Percentiles rank a stretch among this genome's conserved stretches.
These are phyloP conservation scores for Laupala kohalensis DNA, from an alignment of 1,140 invertebrate genomes.

Conservation along the genomic window DNA sequence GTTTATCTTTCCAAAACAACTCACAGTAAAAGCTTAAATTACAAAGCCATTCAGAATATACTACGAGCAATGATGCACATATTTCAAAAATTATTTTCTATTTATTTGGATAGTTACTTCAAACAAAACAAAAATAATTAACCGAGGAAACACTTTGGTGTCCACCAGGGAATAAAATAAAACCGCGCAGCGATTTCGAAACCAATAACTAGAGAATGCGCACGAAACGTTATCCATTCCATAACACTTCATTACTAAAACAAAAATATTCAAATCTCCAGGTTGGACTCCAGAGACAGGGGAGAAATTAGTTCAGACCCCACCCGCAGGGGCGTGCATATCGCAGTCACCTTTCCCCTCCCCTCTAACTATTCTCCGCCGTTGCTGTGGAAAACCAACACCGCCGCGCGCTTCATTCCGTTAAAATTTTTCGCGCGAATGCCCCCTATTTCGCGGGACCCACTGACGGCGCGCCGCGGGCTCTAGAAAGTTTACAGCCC, in stretches of 20 bases:
- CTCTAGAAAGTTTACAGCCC: neutral
- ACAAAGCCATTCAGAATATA: too few species aligned
- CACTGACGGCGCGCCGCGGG: neutral
- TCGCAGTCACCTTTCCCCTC: neutral
- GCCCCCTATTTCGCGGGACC: neutral
- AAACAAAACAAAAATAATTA: neutral
- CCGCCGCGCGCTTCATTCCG: neutral
- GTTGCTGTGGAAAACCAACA: neutral
- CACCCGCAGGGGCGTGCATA: neutral
- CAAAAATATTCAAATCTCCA: neutral
- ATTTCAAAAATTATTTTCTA: neutral
- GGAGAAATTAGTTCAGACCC: neutral
- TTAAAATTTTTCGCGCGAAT: neutral
- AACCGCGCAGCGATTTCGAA: neutral
- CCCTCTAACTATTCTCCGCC: neutral
- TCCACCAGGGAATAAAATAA: neutral
- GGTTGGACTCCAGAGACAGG: neutral
- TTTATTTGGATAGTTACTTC: neutral
- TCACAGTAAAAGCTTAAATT: too few species aligned
- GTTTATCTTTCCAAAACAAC: too few species aligned
- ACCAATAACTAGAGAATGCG: too few species aligned
- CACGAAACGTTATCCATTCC: too few species aligned
- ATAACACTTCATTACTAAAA: neutral
- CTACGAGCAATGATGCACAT: neutral
- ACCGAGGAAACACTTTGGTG: too few species aligned